phyloP scores from a whole-genome alignment of 35 echinoderm and acorn worm genomes.

The Amphiura filiformis region DNA sequence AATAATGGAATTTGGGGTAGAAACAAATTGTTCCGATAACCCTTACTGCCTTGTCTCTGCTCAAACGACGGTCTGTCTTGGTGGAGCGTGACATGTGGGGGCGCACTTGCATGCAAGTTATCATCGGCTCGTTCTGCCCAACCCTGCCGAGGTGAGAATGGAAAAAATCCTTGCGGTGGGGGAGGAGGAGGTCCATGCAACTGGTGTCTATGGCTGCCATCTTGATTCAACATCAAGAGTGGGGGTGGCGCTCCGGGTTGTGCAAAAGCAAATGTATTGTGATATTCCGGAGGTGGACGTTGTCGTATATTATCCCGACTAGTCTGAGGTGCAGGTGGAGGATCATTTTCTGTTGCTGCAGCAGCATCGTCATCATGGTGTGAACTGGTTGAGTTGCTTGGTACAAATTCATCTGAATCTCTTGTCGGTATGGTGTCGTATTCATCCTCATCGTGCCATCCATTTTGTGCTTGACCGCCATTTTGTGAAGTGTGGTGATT shows the following conservation, averaged over 20 bases:
- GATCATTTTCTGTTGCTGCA: background rate
- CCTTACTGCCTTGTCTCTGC: background rate
- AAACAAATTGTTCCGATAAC: background rate
- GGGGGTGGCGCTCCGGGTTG: background rate
- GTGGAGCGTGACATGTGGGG: background rate
- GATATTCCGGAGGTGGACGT: slow-evolving; percentile 8
- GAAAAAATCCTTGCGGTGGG: background rate
- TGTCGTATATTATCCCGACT: background rate
- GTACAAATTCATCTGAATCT: slow-evolving; percentile 15
- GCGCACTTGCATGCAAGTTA: background rate
- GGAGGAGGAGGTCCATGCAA: background rate
- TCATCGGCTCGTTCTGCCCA: background rate
- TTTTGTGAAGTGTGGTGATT: background rate
- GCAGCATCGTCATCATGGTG: background rate
- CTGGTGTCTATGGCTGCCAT: background rate
- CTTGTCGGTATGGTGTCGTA: slow-evolving; percentile 21
- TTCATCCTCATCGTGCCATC: background rate
- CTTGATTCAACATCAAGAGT: background rate
- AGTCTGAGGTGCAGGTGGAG: background rate
- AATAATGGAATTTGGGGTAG: background rate
- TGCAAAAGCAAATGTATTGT: slow-evolving; percentile 26
- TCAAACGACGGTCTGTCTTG: background rate
- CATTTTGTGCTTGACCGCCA: background rate
- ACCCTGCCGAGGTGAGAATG: slow-evolving; percentile 5
- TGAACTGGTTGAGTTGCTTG: background rate